phyloP scores from a whole-genome alignment of 2,888 invertebrate genomes.

The Tenthredo livida region DNA sequence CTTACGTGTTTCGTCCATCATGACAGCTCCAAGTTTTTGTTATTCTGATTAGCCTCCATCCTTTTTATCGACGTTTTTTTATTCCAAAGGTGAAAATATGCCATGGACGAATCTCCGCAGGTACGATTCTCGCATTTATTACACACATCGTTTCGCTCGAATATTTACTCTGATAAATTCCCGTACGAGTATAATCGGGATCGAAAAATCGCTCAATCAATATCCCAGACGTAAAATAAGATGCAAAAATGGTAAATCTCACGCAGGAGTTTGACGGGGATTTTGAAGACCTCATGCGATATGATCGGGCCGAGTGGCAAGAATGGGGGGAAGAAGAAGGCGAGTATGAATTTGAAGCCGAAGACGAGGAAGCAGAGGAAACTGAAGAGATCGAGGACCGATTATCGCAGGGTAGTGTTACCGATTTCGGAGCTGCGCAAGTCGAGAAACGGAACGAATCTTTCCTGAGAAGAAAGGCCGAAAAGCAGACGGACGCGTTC shows the following conservation, averaged over 20 bases:
- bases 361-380: constrained; percentile 50
- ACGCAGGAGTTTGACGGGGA: not conserved
- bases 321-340: constrained; percentile 45
- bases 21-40: constrained; percentile 29
- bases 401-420: constrained; percentile 43
- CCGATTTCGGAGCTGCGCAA: constrained; percentile 42
- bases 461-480: constrained; percentile 11
- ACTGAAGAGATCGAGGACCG: constrained; percentile 52
- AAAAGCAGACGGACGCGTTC: constrained; percentile 9
- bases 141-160: not conserved
- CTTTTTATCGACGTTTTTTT: not conserved
- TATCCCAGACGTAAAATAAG: not conserved
- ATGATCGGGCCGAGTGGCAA: constrained; percentile 19
- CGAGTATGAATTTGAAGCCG: constrained; percentile 48
- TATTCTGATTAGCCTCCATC: not conserved
- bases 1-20: not conserved
- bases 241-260: not conserved
- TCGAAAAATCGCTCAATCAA: constrained; percentile 1
- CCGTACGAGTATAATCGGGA: not conserved
- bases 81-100: not conserved
- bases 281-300: constrained; percentile 32
- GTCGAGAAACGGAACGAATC: constrained; percentile 42
- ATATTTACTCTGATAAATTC: not conserved
- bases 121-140: constrained; percentile 1
- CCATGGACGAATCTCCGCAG: constrained; percentile 18